Conservation (phyloP, 2,888 invertebrate genomes). For the Dione vanillae region DNA sequence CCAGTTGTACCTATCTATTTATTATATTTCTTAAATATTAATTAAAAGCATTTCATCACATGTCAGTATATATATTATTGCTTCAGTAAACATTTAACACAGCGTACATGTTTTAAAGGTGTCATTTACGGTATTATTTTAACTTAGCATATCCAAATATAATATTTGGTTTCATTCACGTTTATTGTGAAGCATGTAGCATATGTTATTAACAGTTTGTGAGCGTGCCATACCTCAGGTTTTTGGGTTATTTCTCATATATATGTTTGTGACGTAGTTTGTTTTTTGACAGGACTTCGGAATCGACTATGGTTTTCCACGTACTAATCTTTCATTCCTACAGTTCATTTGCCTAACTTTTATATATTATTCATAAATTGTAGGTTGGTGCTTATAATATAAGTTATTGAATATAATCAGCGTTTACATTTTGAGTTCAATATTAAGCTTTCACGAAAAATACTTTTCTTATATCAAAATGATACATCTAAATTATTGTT, state of each 20-base stretch:
- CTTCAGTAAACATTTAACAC: not conserved
- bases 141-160: not conserved
- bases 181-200: slow-evolving; percentile 38
- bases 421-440: too few relatives aligned
- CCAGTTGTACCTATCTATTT: not conserved
- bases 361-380: slow-evolving; percentile 10
- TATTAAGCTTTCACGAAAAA: too few relatives aligned
- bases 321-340: slow-evolving; percentile 35
- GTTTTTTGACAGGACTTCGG: slow-evolving; percentile 25
- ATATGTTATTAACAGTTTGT: slow-evolving; percentile 69
- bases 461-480: too few relatives aligned
- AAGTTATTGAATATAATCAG: too few relatives aligned
- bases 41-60: not conserved
- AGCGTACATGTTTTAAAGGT: not conserved
- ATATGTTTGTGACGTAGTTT: slow-evolving; percentile 25
- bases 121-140: not conserved
- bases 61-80: not conserved
- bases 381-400: not conserved
- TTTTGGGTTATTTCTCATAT: slow-evolving; percentile 34
- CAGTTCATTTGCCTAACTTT: slow-evolving; percentile 5
- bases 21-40: not conserved
- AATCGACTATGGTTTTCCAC: slow-evolving; percentile 20
- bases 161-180: slow-evolving; percentile 1
- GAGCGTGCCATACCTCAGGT: slow-evolving; percentile 75
- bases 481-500: too few relatives aligned